Percentiles rank a stretch among this genome's conserved stretches.
phyloP scores from a whole-genome alignment of 2,797 vertebrate species.

The Anguilla marmorata region DNA sequence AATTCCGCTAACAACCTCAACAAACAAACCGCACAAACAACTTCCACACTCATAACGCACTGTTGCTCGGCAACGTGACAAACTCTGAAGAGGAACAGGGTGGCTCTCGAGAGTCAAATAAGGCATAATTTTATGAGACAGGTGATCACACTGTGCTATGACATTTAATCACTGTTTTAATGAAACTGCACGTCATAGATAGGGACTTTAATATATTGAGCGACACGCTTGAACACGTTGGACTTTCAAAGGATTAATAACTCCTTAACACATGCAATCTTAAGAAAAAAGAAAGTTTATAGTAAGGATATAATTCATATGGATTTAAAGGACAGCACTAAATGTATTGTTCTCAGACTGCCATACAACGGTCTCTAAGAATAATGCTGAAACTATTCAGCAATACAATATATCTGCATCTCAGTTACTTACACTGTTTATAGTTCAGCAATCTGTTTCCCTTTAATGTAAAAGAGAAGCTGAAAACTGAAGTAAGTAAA shows the following conservation, averaged over 20 bases:
- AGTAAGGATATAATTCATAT: not conserved
- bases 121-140: conserved; percentile 53
- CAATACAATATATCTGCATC: too few species aligned
- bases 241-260: not conserved
- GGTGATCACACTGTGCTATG: conserved; percentile 51
- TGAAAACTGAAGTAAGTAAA: too few species aligned
- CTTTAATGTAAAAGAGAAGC: too few species aligned
- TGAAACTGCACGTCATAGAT: conserved; percentile 48
- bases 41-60: conserved; percentile 12
- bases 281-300: not conserved
- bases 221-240: not conserved
- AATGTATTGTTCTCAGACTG: too few species aligned
- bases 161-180: conserved; percentile 49
- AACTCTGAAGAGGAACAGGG: conserved; percentile 26
- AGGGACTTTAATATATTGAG: conserved; percentile 1
- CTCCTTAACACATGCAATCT: not conserved
- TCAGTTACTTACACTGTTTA: too few species aligned
- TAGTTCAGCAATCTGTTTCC: too few species aligned
- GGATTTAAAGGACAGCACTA: too few species aligned
- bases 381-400: too few species aligned
- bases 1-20: conserved; percentile 19
- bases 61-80: conserved; percentile 43
- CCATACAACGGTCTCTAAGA: too few species aligned
- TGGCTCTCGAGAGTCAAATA: conserved; percentile 34
- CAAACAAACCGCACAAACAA: conserved; percentile 14